Evolutionary conservation across 1,140 invertebrate species (phyloP), one percentile per base, ranked within the genome.

Genomic region (Drosophila pseudoananassae): DNA sequence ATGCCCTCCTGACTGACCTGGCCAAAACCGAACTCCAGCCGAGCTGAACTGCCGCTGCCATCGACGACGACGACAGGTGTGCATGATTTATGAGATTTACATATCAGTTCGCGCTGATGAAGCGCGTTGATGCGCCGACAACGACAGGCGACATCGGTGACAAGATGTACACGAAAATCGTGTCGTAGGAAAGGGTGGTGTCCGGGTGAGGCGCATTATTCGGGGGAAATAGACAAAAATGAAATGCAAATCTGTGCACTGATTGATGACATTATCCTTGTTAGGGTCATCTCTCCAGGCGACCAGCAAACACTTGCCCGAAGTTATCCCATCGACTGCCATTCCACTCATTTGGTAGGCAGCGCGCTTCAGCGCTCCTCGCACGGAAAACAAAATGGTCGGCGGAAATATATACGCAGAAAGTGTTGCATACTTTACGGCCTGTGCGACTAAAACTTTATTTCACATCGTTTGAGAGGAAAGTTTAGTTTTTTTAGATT

Each of bases 1-100:
- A 63, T 63, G 52, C 77, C 55, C 63, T 66, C 45, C 63, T 40
- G 63, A 40, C 57, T 63, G 45, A 49, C 54, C 63, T 57, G 64
- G 40, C 53, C 64, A 36, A 45, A 33, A 31, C 38, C 10, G 55
- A 51, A 46, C 25, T 40, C 20, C 50, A 29, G 38, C 61, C 51
- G 61, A 63, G 23, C 57, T 45, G 55, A 63, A 45, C 76, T 73
- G 81, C 76, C 66, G 58, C 47, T 84, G 76, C 65, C 82, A 82
- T 75, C 78, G 78, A 64, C 83, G 83, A 87, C 78, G 78, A 64
- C 83, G 83, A 87, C 83, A 87, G 83, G 83, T 87, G 83, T 87
- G 83, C 83, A 88, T 87, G 83, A 87, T 87, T 88, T 88, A 87
- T 87, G 83, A 76, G 76, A 88, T 87, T 87, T 88, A 88, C 83